Evolutionary conservation across 1,140 invertebrate genomes (phyloP).

Genomic region (Drosophila melanica): DNA sequence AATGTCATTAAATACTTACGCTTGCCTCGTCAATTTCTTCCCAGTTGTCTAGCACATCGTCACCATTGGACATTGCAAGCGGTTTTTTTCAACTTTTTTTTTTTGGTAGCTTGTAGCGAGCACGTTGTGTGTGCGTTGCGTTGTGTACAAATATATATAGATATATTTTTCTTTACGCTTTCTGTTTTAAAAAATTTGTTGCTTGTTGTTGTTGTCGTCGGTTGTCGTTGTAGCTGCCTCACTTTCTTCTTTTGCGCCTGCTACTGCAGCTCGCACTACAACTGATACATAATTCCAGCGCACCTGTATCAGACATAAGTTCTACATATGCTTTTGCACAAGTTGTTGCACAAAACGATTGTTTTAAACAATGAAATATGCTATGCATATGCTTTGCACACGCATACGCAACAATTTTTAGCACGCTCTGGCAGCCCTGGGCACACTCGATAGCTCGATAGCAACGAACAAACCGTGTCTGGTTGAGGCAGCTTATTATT

Average conservation of each 20-base stretch:
- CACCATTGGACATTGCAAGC: conserved; percentile 85
- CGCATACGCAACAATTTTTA: conserved; percentile 73
- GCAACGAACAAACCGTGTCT: neutral
- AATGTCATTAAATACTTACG: conserved; percentile 83
- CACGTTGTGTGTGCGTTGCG: conserved; percentile 59
- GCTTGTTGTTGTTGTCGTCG: conserved; percentile 12
- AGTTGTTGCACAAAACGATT: conserved; percentile 54
- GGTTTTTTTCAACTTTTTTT: conserved; percentile 23
- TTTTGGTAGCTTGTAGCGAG: conserved; percentile 22
- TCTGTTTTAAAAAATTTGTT: conserved; percentile 39
- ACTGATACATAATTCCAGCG: conserved; percentile 71
- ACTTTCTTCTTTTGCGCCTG: conserved; percentile 78
- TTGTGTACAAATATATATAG: conserved; percentile 31
- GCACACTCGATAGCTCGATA: conserved; percentile 25
- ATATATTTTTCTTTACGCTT: conserved; percentile 44
- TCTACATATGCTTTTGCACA: conserved; percentile 73
- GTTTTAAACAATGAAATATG: conserved; percentile 57
- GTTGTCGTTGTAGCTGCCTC: conserved; percentile 46
- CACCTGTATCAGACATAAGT: conserved; percentile 81
- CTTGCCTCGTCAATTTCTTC: conserved; percentile 92
- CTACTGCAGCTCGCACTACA: conserved; percentile 78
- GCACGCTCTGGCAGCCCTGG: conserved; percentile 25
- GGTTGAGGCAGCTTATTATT: neutral
- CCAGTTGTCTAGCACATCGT: conserved; percentile 91
- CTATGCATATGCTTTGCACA: conserved; percentile 52